Evolutionary conservation across 1,140 invertebrate species (phyloP), one percentile per base, ranked within the genome.

Genomic region (Ips typographus): DNA sequence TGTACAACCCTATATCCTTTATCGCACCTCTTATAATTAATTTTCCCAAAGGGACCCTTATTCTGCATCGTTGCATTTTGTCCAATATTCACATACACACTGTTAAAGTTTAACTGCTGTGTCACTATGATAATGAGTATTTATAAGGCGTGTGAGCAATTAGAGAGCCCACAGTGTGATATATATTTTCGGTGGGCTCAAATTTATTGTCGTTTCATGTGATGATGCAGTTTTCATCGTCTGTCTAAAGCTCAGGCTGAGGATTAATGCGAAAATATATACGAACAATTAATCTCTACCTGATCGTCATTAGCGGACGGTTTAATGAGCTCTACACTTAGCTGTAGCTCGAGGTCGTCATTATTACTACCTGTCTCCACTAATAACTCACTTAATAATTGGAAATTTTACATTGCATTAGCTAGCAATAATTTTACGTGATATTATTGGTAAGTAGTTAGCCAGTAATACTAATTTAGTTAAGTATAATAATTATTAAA

Each of bases 11-110:
- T 70, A 68, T 64, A 56, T 70, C 66, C 72, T 62, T 66, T 71
- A 71, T 71, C 36, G 58, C 61, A 71, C 72, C 68, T 63, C 68
- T 65, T 64, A 64, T 71, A 71, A 71, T 71, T 65, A 71, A 64
- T 64, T 65, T 44, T 77, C 79, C 81, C 82, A 79, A 82, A 80
- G 82, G 81, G 82, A 82, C 80, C 80, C 70, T 71, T 72, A 64
- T 74, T 71, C 72, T 78, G 78, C 76, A 79, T 78, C 73, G 73
- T 76, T 79, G 77, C 78, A 78, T 78, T 79, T 76, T 79, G 76
- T 76, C 57, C 74, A 71, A 76, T 72, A 71, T 67, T 73, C 74
- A 78, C 76, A 72, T 62, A 71, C 66, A 65, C 69, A 66, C 63
- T 71, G 62, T 65, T 71, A 71, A 67, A 66, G 49, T 71, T 70